phyloP scores from a whole-genome alignment of 2,888 invertebrate genomes.

The Exephanes ischioxanthus region DNA sequence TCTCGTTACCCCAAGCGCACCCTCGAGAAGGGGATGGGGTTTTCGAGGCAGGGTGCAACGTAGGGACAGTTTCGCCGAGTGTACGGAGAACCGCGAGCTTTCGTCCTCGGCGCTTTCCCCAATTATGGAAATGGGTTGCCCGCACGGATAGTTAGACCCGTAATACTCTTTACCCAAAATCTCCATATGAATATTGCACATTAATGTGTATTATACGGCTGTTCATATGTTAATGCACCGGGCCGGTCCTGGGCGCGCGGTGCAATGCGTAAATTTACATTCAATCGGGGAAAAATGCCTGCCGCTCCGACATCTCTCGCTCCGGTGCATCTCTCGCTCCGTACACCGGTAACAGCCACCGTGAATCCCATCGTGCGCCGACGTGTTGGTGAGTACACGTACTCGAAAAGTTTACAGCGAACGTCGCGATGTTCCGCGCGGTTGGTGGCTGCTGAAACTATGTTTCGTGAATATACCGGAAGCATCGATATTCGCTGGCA shows the following conservation, averaged over 20 bases:
- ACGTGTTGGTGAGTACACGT: conserved; percentile 17
- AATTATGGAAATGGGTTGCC: conserved; percentile 81
- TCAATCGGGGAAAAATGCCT: conserved; percentile 61
- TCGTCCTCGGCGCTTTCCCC: conserved; percentile 73
- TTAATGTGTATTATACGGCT: conserved; percentile 78
- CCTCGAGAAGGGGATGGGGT: not conserved
- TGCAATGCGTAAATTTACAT: conserved; percentile 73
- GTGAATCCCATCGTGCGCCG: conserved; percentile 35
- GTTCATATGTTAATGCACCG: conserved; percentile 81
- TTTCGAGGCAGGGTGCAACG: too few species aligned
- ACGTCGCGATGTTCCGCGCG: not conserved
- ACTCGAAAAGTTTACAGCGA: not conserved
- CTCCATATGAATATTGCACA: conserved; percentile 81
- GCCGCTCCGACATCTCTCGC: conserved; percentile 34
- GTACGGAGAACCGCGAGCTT: conserved; percentile 56
- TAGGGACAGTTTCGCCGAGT: conserved; percentile 59
- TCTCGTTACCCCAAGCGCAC: conserved; percentile 5
- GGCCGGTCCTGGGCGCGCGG: conserved; percentile 35
- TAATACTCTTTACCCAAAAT: conserved; percentile 79
- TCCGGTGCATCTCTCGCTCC: conserved; percentile 13
- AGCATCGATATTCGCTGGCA: conserved; percentile 27
- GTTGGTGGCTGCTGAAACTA: not conserved
- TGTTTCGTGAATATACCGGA: not conserved
- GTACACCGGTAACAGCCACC: conserved; percentile 35
- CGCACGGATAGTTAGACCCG: conserved; percentile 80